phyloP scores from a whole-genome alignment of 2,888 invertebrate genomes.

The Mystacides longicornis region DNA sequence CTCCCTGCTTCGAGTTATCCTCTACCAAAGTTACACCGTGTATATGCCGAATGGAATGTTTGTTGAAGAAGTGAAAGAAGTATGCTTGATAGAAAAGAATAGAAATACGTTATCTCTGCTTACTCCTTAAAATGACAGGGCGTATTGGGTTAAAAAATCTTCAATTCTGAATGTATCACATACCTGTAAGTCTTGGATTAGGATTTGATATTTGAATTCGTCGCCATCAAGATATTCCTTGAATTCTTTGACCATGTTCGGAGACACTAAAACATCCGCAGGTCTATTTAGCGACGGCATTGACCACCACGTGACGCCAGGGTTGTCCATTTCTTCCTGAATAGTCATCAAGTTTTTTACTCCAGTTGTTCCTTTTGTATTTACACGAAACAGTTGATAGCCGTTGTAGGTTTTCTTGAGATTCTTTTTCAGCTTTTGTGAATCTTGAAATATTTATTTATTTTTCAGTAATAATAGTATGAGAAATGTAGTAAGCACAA shows the following conservation, averaged over 20 bases:
- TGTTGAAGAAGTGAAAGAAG: no score
- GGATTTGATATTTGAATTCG: conserved; percentile 55
- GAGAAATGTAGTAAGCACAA: no score
- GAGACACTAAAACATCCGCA: conserved; percentile 67
- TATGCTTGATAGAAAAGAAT: no score
- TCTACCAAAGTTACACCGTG: no score
- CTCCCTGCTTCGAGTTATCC: no score
- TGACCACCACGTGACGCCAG: conserved; percentile 47
- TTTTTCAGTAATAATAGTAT: no score
- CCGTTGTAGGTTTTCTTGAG: conserved; percentile 48
- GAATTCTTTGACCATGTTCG: conserved; percentile 52
- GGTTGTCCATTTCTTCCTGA: conserved; percentile 44
- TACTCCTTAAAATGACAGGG: no score
- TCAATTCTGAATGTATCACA: no score
- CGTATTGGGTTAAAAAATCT: no score
- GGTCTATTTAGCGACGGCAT: conserved; percentile 45
- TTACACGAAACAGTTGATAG: conserved; percentile 45
- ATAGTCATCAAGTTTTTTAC: conserved; percentile 42
- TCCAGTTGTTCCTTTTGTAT: conserved; percentile 41
- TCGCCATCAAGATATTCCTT: conserved; percentile 54
- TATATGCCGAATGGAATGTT: no score
- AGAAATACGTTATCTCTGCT: no score
- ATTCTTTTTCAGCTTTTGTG: conserved; percentile 32
- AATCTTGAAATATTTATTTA: not conserved
- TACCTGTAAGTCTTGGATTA: conserved; percentile 68